Evolutionary conservation across 2,888 invertebrate genomes (phyloP).

Genomic region (Drosophila prolongata): DNA sequence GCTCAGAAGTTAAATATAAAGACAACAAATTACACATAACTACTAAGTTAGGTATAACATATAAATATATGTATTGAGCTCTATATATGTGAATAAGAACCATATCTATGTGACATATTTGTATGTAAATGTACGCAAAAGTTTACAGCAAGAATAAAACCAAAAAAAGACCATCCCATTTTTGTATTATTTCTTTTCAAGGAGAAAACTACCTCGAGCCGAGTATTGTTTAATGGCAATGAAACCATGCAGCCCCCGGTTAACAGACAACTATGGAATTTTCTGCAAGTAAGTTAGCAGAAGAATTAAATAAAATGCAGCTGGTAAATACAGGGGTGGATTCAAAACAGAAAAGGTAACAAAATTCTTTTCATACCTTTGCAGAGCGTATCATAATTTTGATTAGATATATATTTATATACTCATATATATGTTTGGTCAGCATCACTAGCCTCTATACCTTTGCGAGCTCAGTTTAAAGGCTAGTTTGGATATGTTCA

Average conservation of each 20-base stretch:
- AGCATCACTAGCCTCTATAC: too few species aligned
- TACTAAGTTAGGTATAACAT: constrained; percentile 41
- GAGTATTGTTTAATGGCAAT: constrained; percentile 1
- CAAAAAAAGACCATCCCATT: constrained; percentile 9
- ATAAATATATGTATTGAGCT: constrained; percentile 43
- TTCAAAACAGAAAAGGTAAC: background rate
- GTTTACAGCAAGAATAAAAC: constrained; percentile 61
- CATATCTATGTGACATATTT: constrained; percentile 75
- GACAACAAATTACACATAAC: constrained; percentile 17
- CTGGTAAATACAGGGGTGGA: constrained; percentile 13
- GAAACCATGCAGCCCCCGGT: constrained; percentile 35
- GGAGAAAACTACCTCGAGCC: constrained; percentile 31
- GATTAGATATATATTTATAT: too few species aligned
- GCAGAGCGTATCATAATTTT: too few species aligned
- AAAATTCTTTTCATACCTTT: too few species aligned
- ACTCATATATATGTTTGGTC: too few species aligned
- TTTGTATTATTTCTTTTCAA: constrained; percentile 32
- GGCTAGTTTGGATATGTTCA: too few species aligned
- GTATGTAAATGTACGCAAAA: constrained; percentile 71
- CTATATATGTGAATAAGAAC: constrained; percentile 58
- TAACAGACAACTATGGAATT: constrained; percentile 52
- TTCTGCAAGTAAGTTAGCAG: constrained; percentile 44
- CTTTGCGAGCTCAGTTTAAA: too few species aligned
- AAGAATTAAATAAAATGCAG: constrained; percentile 30
- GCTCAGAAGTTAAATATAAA: constrained; percentile 56